A percentile compares a stretch with the other conserved stretches of the same genome.
These are phyloP conservation scores for Thymallus thymallus DNA, from an alignment of 2,113 vertebrate species.

Conservation along the genomic window DNA sequence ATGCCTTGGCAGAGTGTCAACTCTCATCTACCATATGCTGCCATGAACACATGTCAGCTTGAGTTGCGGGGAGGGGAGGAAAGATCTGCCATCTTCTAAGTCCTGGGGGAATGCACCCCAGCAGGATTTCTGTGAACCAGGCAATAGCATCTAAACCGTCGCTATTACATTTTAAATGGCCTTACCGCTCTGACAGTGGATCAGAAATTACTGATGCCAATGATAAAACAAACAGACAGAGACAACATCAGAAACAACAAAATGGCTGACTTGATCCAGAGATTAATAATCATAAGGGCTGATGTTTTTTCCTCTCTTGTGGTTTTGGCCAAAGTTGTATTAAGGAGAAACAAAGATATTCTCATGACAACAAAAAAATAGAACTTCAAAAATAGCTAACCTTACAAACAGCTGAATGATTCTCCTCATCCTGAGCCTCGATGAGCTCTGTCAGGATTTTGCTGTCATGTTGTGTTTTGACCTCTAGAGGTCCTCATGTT, in stretches of 20 bases:
- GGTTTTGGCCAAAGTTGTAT: background rate
- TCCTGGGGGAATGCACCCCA: constrained; percentile 42
- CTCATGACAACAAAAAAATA: background rate
- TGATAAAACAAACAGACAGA: background rate
- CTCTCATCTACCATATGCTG: constrained; percentile 89
- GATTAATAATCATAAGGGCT: background rate
- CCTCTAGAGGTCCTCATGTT: too few relatives aligned
- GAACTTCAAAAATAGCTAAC: constrained; percentile 55
- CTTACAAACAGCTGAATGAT: constrained; percentile 81
- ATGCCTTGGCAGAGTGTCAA: constrained; percentile 60
- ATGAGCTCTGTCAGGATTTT: constrained; percentile 80
- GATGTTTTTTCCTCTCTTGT: background rate
- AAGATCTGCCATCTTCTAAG: constrained; percentile 64
- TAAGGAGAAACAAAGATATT: background rate
- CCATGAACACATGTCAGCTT: constrained; percentile 75
- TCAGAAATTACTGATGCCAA: background rate
- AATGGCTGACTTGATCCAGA: background rate
- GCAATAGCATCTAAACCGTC: constrained; percentile 31
- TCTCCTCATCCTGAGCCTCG: constrained; percentile 72
- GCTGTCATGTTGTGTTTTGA: too few relatives aligned
- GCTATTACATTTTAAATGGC: constrained; percentile 9
- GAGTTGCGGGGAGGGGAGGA: constrained; percentile 73
- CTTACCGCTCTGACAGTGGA: constrained; percentile 3
- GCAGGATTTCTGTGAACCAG: constrained; percentile 33
- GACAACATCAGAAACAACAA: background rate